phyloP scores from a whole-genome alignment of 2,888 invertebrate species.

The Agriopis leucophaearia region DNA sequence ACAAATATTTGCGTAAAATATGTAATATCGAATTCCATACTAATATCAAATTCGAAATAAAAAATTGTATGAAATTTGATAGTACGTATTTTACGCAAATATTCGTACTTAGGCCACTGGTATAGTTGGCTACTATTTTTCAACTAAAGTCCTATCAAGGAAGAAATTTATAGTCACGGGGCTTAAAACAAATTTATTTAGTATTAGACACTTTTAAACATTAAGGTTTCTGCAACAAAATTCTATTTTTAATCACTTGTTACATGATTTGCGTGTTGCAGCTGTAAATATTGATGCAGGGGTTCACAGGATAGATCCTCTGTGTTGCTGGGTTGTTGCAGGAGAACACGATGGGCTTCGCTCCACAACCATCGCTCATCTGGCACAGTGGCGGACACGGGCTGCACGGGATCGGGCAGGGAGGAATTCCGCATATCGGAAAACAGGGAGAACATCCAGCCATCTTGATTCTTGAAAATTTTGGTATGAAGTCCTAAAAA shows the following conservation, averaged over 20 bases:
- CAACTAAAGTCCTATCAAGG: not conserved
- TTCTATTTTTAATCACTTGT: constrained; percentile 6
- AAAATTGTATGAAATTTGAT: too few relatives aligned
- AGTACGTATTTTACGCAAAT: too few relatives aligned
- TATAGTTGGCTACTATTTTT: not conserved
- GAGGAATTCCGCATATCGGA: constrained; percentile 9
- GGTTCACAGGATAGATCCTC: constrained; percentile 65
- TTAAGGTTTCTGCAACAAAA: constrained; percentile 8
- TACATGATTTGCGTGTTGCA: constrained; percentile 79
- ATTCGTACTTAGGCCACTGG: too few relatives aligned
- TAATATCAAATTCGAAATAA: too few relatives aligned
- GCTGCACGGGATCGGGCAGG: constrained; percentile 28
- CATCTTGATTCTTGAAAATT: constrained; percentile 51
- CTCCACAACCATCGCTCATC: constrained; percentile 36
- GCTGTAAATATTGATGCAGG: constrained; percentile 81
- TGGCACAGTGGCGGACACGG: constrained; percentile 33
- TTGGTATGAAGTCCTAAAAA: constrained; percentile 31
- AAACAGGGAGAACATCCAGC: constrained; percentile 27
- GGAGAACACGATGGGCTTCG: constrained; percentile 54
- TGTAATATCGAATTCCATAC: too few relatives aligned
- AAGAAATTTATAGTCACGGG: not conserved
- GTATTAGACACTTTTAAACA: constrained; percentile 38
- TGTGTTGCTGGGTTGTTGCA: constrained; percentile 56
- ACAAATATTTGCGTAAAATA: too few relatives aligned
- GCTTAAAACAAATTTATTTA: constrained; percentile 24